Evolutionary conservation across 2,113 vertebrate species (phyloP).

Genomic region (Chloropsis cyanopogon): DNA sequence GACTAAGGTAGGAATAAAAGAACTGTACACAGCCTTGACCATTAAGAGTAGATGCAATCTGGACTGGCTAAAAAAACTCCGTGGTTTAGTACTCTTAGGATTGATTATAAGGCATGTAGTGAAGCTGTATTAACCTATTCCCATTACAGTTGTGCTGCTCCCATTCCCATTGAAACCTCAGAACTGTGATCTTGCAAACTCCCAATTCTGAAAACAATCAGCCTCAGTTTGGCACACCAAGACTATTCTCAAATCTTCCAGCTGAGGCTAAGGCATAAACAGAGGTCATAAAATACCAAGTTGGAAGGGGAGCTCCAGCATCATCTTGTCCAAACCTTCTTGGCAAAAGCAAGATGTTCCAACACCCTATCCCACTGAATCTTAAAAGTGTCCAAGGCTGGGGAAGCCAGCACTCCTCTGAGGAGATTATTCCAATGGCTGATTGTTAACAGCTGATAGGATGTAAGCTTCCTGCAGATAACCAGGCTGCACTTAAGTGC

Average conservation of each 20-base stretch:
- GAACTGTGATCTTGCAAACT: not conserved
- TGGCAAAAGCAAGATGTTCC: not conserved
- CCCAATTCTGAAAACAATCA: not conserved
- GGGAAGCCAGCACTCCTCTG: not conserved
- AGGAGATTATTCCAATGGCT: not conserved
- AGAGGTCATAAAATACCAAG: not conserved
- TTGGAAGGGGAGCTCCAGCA: not conserved
- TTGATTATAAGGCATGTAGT: not conserved
- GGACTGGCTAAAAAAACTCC: not conserved
- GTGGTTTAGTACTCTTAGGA: not conserved
- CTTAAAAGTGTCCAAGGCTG: rapidly evolving
- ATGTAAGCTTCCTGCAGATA: not conserved
- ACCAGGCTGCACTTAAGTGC: not conserved
- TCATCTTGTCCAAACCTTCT: not conserved
- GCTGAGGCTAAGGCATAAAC: not conserved
- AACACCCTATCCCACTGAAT: not conserved
- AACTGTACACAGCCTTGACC: not conserved
- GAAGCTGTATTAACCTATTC: not conserved
- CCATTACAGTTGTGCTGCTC: not conserved
- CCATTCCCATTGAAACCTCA: not conserved
- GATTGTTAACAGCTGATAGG: not conserved
- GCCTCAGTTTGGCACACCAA: not conserved
- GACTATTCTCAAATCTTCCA: not conserved
- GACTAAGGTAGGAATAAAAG: not conserved
- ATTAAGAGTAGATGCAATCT: not conserved